A percentile compares a stretch with the other conserved stretches of the same genome.
Evolutionary conservation across 1,140 invertebrate species (phyloP).

Genomic region (Arctopsyche grandis): DNA sequence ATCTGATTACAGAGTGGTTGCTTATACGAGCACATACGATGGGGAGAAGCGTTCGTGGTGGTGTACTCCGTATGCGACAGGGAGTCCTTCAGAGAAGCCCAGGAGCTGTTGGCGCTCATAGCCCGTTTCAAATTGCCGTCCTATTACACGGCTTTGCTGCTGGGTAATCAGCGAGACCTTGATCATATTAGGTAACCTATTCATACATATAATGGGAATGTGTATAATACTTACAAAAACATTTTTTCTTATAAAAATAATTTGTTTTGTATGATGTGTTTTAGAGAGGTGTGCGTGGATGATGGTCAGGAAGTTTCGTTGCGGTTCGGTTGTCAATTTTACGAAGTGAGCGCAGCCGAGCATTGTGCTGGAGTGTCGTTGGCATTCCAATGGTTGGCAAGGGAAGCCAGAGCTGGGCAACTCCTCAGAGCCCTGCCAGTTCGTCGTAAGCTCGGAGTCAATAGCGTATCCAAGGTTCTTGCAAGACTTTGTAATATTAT

Average conservation of each 20-base stretch:
- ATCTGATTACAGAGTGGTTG: constrained; percentile 74
- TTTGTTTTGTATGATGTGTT: constrained; percentile 55
- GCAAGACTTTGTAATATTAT: constrained; percentile 29
- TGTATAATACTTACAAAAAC: not conserved
- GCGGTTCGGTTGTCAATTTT: constrained; percentile 84
- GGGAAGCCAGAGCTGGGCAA: constrained; percentile 78
- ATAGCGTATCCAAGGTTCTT: constrained; percentile 78
- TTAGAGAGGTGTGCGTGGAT: constrained; percentile 79
- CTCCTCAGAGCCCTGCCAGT: constrained; percentile 76
- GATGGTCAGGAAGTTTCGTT: constrained; percentile 83
- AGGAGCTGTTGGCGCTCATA: constrained; percentile 77
- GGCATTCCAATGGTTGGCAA: constrained; percentile 81
- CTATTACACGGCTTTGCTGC: constrained; percentile 77
- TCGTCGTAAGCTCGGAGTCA: constrained; percentile 78
- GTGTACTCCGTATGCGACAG: constrained; percentile 85
- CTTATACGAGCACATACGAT: constrained; percentile 79
- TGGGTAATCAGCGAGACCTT: constrained; percentile 86
- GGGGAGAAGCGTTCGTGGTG: constrained; percentile 86
- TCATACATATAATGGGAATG: constrained; percentile 1
- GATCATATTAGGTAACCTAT: constrained; percentile 78
- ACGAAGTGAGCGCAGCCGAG: constrained; percentile 87
- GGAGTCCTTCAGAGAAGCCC: constrained; percentile 78
- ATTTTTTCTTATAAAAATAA: not conserved
- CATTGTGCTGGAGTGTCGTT: constrained; percentile 80
- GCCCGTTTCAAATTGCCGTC: constrained; percentile 74